A percentile compares a stretch with the other conserved stretches of the same genome.
These are phyloP conservation scores for Sinocyclocheilus maitianheensis DNA, from an alignment of 2,113 vertebrate species.

Conservation along the genomic window DNA sequence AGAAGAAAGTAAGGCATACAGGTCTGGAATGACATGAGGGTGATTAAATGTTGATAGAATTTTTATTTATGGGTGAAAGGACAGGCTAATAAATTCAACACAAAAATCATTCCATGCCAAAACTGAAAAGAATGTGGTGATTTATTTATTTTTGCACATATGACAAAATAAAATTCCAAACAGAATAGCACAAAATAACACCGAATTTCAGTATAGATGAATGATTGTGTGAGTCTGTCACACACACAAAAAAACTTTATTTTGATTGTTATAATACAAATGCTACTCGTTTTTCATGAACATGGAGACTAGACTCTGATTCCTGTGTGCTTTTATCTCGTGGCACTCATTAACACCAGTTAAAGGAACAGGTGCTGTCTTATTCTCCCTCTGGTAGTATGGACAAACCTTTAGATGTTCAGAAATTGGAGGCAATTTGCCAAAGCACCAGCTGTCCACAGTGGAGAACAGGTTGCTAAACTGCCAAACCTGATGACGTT, in stretches of 20 bases:
- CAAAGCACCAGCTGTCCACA: slow-evolving; percentile 83
- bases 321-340: slow-evolving; percentile 54
- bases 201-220: background rate
- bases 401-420: slow-evolving; percentile 88
- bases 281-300: slow-evolving; percentile 58
- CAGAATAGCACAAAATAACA: background rate
- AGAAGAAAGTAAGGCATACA: background rate
- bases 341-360: slow-evolving; percentile 69
- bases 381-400: slow-evolving; percentile 79
- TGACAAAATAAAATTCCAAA: background rate
- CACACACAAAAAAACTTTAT: background rate
- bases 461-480: slow-evolving; percentile 90
- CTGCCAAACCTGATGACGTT: slow-evolving; percentile 81
- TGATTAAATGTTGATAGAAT: background rate
- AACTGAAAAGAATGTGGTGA: background rate
- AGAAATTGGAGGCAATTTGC: slow-evolving; percentile 74
- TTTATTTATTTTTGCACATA: slow-evolving; percentile 6
- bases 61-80: background rate
- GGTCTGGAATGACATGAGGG: background rate
- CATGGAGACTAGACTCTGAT: slow-evolving; percentile 73
- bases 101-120: background rate
- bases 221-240: background rate
- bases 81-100: background rate
- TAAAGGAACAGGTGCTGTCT: slow-evolving; percentile 78
- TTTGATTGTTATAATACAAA: background rate